Evolutionary conservation across 1,140 invertebrate species (phyloP).

Genomic region (Idris sp.): DNA sequence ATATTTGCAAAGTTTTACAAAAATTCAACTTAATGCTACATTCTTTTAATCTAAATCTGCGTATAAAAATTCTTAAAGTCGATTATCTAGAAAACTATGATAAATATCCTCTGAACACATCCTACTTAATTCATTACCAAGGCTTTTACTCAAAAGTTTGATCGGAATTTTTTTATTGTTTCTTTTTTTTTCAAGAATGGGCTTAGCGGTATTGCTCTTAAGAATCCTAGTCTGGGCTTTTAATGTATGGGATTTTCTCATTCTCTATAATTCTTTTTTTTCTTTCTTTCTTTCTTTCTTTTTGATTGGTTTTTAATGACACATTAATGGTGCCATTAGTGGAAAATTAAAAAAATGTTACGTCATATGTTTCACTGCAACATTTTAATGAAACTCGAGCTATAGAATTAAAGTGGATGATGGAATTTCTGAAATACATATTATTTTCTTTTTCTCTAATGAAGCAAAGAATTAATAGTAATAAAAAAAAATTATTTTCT

Average conservation of each 20-base stretch:
- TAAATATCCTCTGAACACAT: neutral
- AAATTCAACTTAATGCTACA: too few relatives aligned
- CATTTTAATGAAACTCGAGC: neutral
- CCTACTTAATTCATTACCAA: slow-evolving; percentile 12
- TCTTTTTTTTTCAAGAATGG: neutral
- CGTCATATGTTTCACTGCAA: neutral
- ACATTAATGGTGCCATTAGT: neutral
- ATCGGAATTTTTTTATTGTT: slow-evolving; percentile 1
- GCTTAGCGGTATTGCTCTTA: neutral
- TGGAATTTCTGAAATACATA: too few relatives aligned
- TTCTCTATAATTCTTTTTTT: too few relatives aligned
- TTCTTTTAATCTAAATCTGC: neutral
- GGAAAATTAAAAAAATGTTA: slow-evolving; percentile 4
- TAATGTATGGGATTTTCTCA: slow-evolving; percentile 1
- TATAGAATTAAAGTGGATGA: too few relatives aligned
- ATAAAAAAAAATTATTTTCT: too few relatives aligned
- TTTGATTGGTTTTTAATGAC: slow-evolving; percentile 4
- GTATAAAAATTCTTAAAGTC: neutral
- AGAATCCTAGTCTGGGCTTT: neutral
- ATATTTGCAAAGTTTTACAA: too few relatives aligned
- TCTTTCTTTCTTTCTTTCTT: neutral
- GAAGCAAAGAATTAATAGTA: too few relatives aligned
- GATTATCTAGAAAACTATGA: slow-evolving; percentile 2
- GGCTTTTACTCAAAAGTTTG: neutral
- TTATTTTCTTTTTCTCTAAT: too few relatives aligned